phyloP scores from a whole-genome alignment of 2,113 vertebrate species.

The Gallinago jamesoni region DNA sequence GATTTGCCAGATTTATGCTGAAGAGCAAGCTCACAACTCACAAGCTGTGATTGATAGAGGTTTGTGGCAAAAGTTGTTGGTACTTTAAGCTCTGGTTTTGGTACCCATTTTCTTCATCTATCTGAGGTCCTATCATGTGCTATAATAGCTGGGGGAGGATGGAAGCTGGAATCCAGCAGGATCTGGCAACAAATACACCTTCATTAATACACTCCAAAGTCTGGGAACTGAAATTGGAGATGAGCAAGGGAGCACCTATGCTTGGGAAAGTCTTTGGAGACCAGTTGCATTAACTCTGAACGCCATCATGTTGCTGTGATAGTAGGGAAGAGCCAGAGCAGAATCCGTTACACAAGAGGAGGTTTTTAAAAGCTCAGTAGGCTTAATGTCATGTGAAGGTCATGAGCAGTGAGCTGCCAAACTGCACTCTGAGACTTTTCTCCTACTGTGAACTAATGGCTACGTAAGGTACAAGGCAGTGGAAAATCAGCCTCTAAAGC shows the following conservation, averaged over 20 bases:
- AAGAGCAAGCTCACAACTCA: background rate
- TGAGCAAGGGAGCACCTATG: background rate
- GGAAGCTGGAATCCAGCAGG: background rate
- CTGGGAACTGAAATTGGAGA: background rate
- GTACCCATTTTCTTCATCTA: background rate
- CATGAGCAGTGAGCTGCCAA: background rate
- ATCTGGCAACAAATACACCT: background rate
- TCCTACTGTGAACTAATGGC: background rate
- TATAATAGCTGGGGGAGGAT: background rate
- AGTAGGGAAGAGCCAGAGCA: background rate
- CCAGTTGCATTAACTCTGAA: background rate
- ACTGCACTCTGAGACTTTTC: background rate
- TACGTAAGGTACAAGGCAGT: background rate
- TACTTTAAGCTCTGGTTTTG: background rate
- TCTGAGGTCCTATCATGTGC: background rate
- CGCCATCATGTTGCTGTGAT: background rate
- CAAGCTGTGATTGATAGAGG: background rate
- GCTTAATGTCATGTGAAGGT: background rate
- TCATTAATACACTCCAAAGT: background rate
- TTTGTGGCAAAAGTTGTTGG: background rate
- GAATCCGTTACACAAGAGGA: background rate
- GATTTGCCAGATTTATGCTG: background rate
- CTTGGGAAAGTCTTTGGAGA: background rate
- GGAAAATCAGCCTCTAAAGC: constrained; percentile 18
- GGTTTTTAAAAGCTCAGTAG: background rate